Evolutionary conservation across 2,888 invertebrate species (phyloP), one percentile per base, ranked within the genome.

Genomic region (Phytoseiulus persimilis): DNA sequence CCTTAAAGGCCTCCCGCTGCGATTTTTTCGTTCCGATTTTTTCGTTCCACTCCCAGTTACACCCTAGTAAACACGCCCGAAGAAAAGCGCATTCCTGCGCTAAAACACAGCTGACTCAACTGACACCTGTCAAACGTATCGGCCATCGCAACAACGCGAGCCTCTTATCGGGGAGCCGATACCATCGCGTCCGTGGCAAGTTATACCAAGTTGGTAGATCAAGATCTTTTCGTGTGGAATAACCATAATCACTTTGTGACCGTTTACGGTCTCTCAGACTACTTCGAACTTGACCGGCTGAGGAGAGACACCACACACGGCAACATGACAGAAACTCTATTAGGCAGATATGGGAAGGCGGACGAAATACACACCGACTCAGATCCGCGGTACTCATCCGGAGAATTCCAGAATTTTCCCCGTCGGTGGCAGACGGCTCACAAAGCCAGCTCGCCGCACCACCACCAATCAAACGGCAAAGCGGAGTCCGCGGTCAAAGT

Each of bases 401-500:
- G 2, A 31, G 14, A 31, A 14, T n/a, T 83, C 31, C 31, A 83
- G 31, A 14, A 5, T 3, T 83, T 83, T n/a, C 31, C 14, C 31
- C 31, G n/a, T n/a, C n/a, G n/a, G 23, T 83, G 83, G 31, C 83
- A 31, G 9, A n/a, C 31, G 31, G 31, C 83, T 3, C 28, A 84
- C 31, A 84, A 32, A 23, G 14, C 31, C 28, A 84, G 28, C 84
- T 32, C 84, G 33, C n/a, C 18, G 32, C 84, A 84, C 84, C 84
- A 84, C 31, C 31, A 84, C 31, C 84, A 84, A 33, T 84, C 84
- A 31, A 28, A 84, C 31, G 84, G 84, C 32, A 84, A 83, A 14
- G 84, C 84, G 3, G 28, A 84, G 9, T 32, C n/a, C 5, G 83
- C 83, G 3, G 31, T 84, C 31, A 84, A 84, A 33, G 18, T 31